Evolutionary conservation across 2,113 vertebrate species (phyloP).

Genomic region (Entosphenus tridentatus): DNA sequence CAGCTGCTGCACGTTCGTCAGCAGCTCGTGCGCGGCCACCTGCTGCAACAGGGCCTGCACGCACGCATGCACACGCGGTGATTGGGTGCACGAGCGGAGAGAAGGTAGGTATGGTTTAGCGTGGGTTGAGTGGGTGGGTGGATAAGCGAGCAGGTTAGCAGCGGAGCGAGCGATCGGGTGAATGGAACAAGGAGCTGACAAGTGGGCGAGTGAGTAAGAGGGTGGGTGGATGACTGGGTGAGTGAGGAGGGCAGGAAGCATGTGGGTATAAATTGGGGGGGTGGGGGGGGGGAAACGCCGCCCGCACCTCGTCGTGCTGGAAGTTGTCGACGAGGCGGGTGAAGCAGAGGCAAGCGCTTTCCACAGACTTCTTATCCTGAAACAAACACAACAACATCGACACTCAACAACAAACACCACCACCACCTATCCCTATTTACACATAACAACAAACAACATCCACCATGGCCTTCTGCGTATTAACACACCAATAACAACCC

Average conservation of each 20-base stretch:
- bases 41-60: constrained; percentile 81
- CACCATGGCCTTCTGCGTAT: neutral
- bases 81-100: too few species aligned
- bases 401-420: neutral
- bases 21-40: constrained; percentile 77
- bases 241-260: neutral
- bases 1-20: constrained; percentile 93
- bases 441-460: neutral
- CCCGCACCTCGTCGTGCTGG: constrained; percentile 74
- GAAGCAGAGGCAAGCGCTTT: constrained; percentile 99
- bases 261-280: neutral
- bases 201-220: neutral
- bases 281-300: neutral
- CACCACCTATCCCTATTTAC: neutral
- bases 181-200: neutral
- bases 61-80: too few species aligned
- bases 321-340: constrained; percentile 95
- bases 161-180: neutral
- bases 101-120: too few species aligned
- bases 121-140: too few species aligned
- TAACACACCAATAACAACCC: neutral
- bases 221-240: neutral
- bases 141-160: neutral
- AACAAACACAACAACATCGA: constrained; percentile 3
- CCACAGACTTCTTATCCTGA: constrained; percentile 95